Evolutionary conservation across 2,888 invertebrate genomes (phyloP).

Genomic region (Polydesmus complanatus): DNA sequence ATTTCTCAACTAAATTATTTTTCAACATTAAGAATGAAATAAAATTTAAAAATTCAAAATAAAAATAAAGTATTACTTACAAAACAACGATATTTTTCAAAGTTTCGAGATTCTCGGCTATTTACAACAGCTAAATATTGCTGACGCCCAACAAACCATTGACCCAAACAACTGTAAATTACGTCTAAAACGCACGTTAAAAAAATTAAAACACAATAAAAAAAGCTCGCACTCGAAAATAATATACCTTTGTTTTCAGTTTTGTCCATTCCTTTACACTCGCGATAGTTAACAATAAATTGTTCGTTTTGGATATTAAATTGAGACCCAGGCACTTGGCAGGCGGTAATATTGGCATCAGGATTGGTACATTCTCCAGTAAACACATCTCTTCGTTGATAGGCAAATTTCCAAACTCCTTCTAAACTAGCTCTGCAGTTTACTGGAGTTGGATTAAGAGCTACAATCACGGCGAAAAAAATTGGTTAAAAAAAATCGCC

Average conservation of each 20-base stretch:
- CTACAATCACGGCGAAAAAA: conserved; percentile 16
- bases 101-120: conserved; percentile 85
- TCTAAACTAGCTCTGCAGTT: conserved; percentile 85
- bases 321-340: conserved; percentile 89
- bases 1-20: conserved; percentile 50
- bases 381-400: conserved; percentile 61
- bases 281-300: conserved; percentile 84
- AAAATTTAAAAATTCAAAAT: background rate
- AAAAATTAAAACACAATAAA: background rate
- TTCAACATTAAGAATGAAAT: background rate
- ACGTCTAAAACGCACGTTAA: conserved; percentile 44
- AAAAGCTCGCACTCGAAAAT: conserved; percentile 5
- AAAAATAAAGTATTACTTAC: too few relatives aligned
- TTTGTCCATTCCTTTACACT: conserved; percentile 75
- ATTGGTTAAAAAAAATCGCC: background rate
- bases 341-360: conserved; percentile 78
- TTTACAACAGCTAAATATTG: conserved; percentile 96
- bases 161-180: conserved; percentile 82
- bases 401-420: conserved; percentile 92
- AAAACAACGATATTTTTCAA: conserved; percentile 89
- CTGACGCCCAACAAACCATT: conserved; percentile 91
- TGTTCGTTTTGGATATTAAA: conserved; percentile 93
- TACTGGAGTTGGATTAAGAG: conserved; percentile 75
- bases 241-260: conserved; percentile 51
- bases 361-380: conserved; percentile 79